Base-by-base conservation (phyloP, 2,888 invertebrate species). In the Agrypnus murinus region DNA sequence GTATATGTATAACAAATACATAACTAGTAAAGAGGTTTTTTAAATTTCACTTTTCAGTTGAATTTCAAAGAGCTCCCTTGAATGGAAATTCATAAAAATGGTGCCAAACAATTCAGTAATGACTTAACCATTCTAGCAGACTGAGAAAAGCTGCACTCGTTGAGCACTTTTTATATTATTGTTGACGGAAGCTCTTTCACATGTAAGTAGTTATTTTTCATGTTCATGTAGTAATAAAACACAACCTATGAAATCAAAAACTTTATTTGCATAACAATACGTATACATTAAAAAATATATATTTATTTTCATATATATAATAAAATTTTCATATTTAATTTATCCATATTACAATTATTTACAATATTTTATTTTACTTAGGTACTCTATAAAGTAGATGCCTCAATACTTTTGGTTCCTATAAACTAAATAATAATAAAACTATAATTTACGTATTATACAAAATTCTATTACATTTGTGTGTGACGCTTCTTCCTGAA, bases 401-500 rank as follows among this genome's bases (percentile, higher is more conserved):
- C 71, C 71, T 71, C 71, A 67, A 67, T 67, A 71, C 66, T 66
- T 71, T 60, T 55, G 62, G 58, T 71, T 67, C 62, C 36, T 67
- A 60, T 48, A 36, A 59, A 65, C 25, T 69, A 50, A 64, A n/a
- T 66, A 59, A 53, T 19, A 36, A 57, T 59, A 58, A 60, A 50
- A 43, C 10, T 34, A 40, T 50, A 31, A 4, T 45, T 34, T 48
- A 40, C 14, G 15, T 63, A 63, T 31, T 32, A 53, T 62, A 62
- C 45, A 63, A 62, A 32, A 14, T 25, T 19, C 25, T 38, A 43
- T 64, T 77, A 77, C 72, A 77, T 78, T 60, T 77, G 77, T 14
- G 77, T 71, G 50, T 77, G 76, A 34, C 74, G 68, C 55, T 84
- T 85, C 65, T 89, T 86, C 75, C 88, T 88, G 83, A 90, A 90